Evolutionary conservation across 2,888 invertebrate genomes (phyloP), one percentile per base, ranked within the genome.

Genomic region (Tinea pellionella): DNA sequence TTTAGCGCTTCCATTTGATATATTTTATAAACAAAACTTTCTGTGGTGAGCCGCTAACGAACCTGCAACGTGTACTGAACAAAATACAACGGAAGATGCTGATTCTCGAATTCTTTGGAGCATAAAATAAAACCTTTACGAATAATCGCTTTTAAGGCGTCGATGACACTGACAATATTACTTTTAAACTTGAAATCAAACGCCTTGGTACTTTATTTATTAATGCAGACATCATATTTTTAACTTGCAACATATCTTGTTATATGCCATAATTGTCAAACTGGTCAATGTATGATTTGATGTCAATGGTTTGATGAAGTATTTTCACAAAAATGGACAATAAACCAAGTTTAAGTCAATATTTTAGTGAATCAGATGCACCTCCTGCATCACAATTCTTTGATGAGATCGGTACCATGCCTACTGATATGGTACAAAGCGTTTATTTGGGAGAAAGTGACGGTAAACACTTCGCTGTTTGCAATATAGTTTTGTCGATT

Each of bases 331-430:
- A 18, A 68, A 86, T 86, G 86, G 86, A 88, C 71, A 83, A 80
- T 67, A 82, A 86, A 67, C 89, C 89, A 61, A 84, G 85, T 61
- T 74, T 90, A 64, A 89, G 89, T 72, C 88, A 89, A 71, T 90
- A 90, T 75, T 90, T 90, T 70, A 88, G 83, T 43, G 79, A 78
- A 63, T 71, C 76, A 51, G 80, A 80, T 65, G 69, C 77, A 4
- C 83, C 85, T 58, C 80, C 83, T 59, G 79, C 83, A 13, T 81
- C 84, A 43, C 87, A 86, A 66, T 88, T 88, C 67, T 88, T 88
- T 56, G 87, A 88, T 61, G 87, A 88, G 70, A 85, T 88, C 61
- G 84, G 82, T 47, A 84, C 84, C 11, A 78, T 83, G 9, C 80
- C 85, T 3, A 75, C 85, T n/a, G 85, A 84, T 60, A 84, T 87